Evolutionary conservation across 2,888 invertebrate genomes (phyloP), one percentile per base, ranked within the genome.

Genomic region (Xestoiulus laeticollis): DNA sequence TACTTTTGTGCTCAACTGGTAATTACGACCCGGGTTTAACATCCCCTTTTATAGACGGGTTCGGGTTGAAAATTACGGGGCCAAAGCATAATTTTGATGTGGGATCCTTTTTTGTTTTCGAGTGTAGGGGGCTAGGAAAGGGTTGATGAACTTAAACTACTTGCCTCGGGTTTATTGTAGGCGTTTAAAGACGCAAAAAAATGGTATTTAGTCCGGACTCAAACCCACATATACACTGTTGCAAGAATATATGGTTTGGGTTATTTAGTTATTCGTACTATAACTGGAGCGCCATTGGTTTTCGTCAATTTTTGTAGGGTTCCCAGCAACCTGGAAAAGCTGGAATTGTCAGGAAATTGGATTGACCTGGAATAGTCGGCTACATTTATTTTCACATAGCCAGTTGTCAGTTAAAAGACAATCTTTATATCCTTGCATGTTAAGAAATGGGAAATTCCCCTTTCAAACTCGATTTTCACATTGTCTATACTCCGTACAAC

Each of bases 1-100:
- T 43, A 85, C 22, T 85, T 85, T 85, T 85, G 43, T 84, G 43
- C 38, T 16, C 43, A 85, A 85, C 85, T 85, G 38, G 38, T 16
- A 85, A 85, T 85, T 85, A 85, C 26, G n/a, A 6, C 14, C 38
- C n/a, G 84, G 22, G 22, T 68, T 68, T 68, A 68, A 30, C 78
- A 30, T 14, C 78, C 78, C 78, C 30, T 26, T 26, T 26, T 14
- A 68, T n/a, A 59, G 53, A 68, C 68, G 68, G 26, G 16, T 26
- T 14, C 30, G 78, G 30, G 30, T 30, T 78, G 30, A 16, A 78
- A 78, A 78, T 78, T 78, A 78, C 30, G 30, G 59, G 30, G 16
- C 30, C 14, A 14, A 30, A 30, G 30, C 78, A 30, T 78, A 78
- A 78, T 78, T 78, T 78, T 30, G 78, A 16, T 30, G 78, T 78